Evolutionary conservation across 1,140 invertebrate genomes (phyloP).

Genomic region (Papilio polytes): DNA sequence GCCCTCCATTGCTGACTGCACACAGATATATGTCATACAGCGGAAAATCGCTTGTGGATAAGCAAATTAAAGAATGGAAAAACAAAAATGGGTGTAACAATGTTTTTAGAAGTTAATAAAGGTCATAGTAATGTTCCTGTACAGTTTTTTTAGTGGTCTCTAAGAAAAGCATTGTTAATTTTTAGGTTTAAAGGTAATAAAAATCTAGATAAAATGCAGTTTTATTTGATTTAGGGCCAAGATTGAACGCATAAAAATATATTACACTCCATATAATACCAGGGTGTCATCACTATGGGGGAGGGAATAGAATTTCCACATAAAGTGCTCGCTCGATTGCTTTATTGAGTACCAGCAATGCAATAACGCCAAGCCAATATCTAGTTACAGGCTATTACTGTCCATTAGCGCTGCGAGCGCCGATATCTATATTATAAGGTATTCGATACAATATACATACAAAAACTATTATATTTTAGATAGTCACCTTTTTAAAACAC

Average conservation of each 20-base stretch:
- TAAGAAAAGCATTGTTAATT: too few relatives aligned
- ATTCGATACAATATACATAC: neutral
- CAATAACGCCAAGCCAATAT: slow-evolving; percentile 36
- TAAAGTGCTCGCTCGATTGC: slow-evolving; percentile 26
- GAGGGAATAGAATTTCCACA: slow-evolving; percentile 26
- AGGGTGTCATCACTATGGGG: slow-evolving; percentile 26
- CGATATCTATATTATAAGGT: slow-evolving; percentile 18
- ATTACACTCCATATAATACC: neutral
- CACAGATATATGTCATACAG: slow-evolving; percentile 20
- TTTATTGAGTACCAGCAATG: slow-evolving; percentile 35
- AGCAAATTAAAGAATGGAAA: too few relatives aligned
- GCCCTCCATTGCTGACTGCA: slow-evolving; percentile 65
- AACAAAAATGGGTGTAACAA: too few relatives aligned
- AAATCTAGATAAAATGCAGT: too few relatives aligned
- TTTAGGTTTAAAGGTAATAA: too few relatives aligned
- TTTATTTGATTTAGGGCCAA: too few relatives aligned
- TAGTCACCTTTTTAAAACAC: too few relatives aligned
- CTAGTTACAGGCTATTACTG: slow-evolving; percentile 36
- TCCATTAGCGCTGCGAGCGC: slow-evolving; percentile 17
- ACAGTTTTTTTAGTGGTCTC: too few relatives aligned
- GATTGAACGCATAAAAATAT: too few relatives aligned
- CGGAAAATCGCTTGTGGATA: neutral
- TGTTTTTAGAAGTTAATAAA: too few relatives aligned
- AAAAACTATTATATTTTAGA: too few relatives aligned
- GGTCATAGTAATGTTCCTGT: too few relatives aligned